Evolutionary conservation across 2,888 invertebrate species (phyloP).

Genomic region (Leptura quadrifasciata): DNA sequence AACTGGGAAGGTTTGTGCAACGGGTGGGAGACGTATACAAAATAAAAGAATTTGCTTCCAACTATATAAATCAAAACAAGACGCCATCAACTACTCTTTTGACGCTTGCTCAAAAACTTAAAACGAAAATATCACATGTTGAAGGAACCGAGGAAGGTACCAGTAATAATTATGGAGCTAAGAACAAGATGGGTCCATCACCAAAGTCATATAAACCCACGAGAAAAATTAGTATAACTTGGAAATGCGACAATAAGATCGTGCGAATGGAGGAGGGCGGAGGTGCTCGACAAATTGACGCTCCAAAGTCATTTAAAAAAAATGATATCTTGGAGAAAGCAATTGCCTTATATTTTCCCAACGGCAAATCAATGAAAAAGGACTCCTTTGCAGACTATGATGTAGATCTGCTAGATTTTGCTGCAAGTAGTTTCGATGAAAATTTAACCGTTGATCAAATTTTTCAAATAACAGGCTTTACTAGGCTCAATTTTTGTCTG

Average conservation of each 20-base stretch:
- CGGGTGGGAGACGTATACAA: constrained; percentile 9
- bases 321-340: constrained; percentile 7
- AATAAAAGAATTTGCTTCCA: constrained; percentile 4
- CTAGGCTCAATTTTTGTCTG: neutral
- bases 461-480: neutral
- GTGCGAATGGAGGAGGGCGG: neutral
- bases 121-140: constrained; percentile 12
- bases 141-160: neutral
- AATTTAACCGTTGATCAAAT: constrained; percentile 7
- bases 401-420: constrained; percentile 10
- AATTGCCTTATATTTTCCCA: constrained; percentile 9
- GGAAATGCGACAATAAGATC: constrained; percentile 5
- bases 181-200: constrained; percentile 5
- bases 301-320: constrained; percentile 6
- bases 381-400: neutral
- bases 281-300: constrained; percentile 6
- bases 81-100: constrained; percentile 7
- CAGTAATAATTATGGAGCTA: neutral
- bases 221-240: constrained; percentile 9
- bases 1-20: constrained; percentile 12
- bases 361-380: neutral
- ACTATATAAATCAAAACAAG: too few relatives aligned
- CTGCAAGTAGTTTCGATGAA: constrained; percentile 3
- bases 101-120: constrained; percentile 11
- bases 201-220: constrained; percentile 14